A percentile compares a stretch with the other conserved stretches of the same genome.
Evolutionary conservation across 2,888 invertebrate species (phyloP).

Genomic region (Ectobius pallidus): DNA sequence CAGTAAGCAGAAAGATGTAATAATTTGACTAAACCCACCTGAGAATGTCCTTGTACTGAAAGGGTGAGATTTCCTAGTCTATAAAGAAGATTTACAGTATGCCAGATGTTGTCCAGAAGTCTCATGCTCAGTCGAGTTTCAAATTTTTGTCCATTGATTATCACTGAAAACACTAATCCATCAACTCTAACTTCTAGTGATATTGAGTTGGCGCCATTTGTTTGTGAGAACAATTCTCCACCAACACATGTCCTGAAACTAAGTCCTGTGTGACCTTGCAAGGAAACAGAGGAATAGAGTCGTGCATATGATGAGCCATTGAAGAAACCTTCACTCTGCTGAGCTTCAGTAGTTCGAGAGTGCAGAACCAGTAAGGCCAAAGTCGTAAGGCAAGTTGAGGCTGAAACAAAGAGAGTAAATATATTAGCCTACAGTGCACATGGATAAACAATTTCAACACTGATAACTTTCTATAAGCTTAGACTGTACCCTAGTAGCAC

Average conservation of each 20-base stretch:
- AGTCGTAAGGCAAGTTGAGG: conserved; percentile 26
- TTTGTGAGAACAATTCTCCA: conserved; percentile 56
- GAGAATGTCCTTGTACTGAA: conserved; percentile 58
- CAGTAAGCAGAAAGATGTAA: no score
- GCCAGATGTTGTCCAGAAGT: conserved; percentile 83
- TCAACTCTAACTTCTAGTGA: conserved; percentile 52
- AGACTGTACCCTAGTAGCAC: no score
- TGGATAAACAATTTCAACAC: no score
- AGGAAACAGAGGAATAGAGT: conserved; percentile 73
- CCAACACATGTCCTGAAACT: conserved; percentile 81
- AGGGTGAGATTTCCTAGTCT: conserved; percentile 64
- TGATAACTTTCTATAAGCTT: no score
- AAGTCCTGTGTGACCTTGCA: conserved; percentile 80
- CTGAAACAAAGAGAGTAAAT: conserved; percentile 31
- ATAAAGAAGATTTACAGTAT: conserved; percentile 72
- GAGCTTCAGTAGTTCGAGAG: not conserved
- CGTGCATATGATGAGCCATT: conserved; percentile 80
- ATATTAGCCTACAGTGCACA: no score
- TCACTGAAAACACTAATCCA: conserved; percentile 58
- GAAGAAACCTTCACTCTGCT: conserved; percentile 76
- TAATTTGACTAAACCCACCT: no score
- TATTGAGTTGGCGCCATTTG: conserved; percentile 23
- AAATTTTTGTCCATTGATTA: conserved; percentile 50
- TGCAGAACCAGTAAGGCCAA: not conserved
- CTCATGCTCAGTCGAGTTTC: conserved; percentile 71